Base-by-base conservation (phyloP, 2,888 invertebrate genomes). In the Merodon equestris region DNA sequence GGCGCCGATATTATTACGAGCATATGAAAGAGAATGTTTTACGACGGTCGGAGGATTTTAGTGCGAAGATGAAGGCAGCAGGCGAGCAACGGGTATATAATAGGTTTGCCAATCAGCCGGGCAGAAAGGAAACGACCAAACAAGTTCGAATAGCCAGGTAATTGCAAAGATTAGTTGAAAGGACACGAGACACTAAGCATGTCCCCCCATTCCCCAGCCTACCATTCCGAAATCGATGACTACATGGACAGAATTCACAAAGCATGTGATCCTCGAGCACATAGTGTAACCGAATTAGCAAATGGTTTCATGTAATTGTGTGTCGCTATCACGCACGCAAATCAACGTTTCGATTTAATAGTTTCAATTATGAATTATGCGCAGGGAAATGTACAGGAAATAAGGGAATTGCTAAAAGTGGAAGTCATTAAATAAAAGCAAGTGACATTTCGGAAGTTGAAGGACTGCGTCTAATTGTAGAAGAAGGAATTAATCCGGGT, bases 301-400 rank as follows among this genome's bases (percentile, higher is more conserved):
- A 79, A 64, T 68, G 74, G 79, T 73, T 79, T 79, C 74, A 79
- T 79, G 70, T 79, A 74, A 79, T 79, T 79, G 64, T 47, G 58
- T 50, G 50, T 54, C 54, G 66, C 56, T 71, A 66, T 76, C 72
- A 72, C 60, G 61, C 71, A 76, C 56, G 74, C 79, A 74, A 74
- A 74, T 74, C 79, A 79, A 60, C 70, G 60, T 74, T 79, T 74
- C 79, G 54, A 79, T 74, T 79, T 74, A 79, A 79, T 70, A 74
- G 79, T 74, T 74, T 79, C 79, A 79, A 79, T 79, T 79, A 79
- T 79, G 64, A 79, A 70, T 79, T 74, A 79, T 79, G 79, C 74
- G 74, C 68, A 53, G 58, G 68, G 53, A 72, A 63, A 57, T 70
- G 47, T 66, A 54, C 36, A 54, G 50, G 57, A 57, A n/a, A n/a